Conservation (phyloP, 2,888 invertebrate species). For the Anthoptus insignis region DNA sequence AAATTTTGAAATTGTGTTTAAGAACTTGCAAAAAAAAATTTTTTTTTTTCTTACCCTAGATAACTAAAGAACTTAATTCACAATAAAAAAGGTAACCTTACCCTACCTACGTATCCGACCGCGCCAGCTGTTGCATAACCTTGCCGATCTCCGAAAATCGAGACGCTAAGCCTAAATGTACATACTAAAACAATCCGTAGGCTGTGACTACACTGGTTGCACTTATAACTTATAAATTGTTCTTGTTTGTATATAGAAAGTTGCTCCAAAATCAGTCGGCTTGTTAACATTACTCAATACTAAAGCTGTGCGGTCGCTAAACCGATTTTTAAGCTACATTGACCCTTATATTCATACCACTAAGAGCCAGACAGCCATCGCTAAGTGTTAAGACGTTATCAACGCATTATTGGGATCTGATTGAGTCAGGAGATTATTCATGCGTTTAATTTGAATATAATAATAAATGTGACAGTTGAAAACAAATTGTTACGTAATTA, state of each 20-base stretch:
- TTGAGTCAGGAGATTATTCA: conserved; percentile 21
- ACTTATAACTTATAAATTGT: conserved; percentile 54
- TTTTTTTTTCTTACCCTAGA: no score
- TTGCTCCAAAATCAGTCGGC: conserved; percentile 77
- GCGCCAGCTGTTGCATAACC: no score
- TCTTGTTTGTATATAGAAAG: conserved; percentile 79
- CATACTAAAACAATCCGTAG: neutral
- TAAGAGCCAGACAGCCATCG: neutral
- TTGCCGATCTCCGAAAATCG: no score
- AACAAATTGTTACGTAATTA: neutral
- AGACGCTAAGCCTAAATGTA: no score
- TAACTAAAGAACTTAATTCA: no score
- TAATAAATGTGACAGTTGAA: conserved; percentile 11
- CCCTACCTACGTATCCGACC: no score
- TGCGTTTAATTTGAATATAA: conserved; percentile 30
- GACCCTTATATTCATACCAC: neutral
- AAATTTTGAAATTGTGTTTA: no score
- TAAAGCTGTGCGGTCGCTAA: conserved; percentile 29
- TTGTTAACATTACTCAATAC: conserved; percentile 76
- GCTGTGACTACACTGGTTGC: conserved; percentile 3
- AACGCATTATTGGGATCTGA: conserved; percentile 15
- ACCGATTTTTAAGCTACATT: conserved; percentile 13
- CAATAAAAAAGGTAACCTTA: no score
- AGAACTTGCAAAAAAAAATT: no score
- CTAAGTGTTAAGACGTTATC: neutral